Base-by-base conservation (phyloP, 1,140 invertebrate species). In the Cephus cinctus region DNA sequence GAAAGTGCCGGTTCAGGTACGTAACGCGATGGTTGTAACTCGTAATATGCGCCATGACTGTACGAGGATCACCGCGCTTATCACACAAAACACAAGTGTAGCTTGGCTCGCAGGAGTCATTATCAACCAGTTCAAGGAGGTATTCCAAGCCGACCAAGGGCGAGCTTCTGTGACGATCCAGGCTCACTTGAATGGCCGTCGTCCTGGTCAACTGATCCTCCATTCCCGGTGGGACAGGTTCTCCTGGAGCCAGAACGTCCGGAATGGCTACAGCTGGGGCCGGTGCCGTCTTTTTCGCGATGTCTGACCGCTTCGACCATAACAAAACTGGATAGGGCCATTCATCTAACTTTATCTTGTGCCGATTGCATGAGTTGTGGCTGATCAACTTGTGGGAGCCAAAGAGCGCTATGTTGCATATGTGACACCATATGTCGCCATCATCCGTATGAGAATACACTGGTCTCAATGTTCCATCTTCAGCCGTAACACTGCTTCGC, bases 11-110 rank as follows among this genome's bases (percentile, higher is more conserved):
- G 63, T 80, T 78, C 27, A 81, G 65, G 65, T 80, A 81, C 30
- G 79, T 83, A 52, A 79, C 73, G 3, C 84, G 80, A 59, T 90
- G 88, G 61, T 83, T 83, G 59, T 83, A 84, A 59, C 86, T 88
- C 2, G 82, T 83, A 57, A 89, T 78, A 65, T 90, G 88, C 36
- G 82, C 82, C 71, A 89, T 82, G 46, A 89, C 86, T 12, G 84
- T 88, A 20, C 86, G 78, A 22, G 83, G 83, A 69, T 88, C 86
- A 18, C 86, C 86, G 57, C 84, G 82, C 64, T 89, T 89, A 56
- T 83, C 80, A 71, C 88, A 91, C 31, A 90, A 74, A 48, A 86
- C 79, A 69, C 88, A 91, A 27, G 83, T 79, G 62, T 90, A 90
- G 45, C 78, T 75, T 1, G 86, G 86, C 60, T 87, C 85, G 54